Evolutionary conservation across 1,140 invertebrate genomes (phyloP), one percentile per base, ranked within the genome.

Genomic region (Polypedilum vanderplanki): DNA sequence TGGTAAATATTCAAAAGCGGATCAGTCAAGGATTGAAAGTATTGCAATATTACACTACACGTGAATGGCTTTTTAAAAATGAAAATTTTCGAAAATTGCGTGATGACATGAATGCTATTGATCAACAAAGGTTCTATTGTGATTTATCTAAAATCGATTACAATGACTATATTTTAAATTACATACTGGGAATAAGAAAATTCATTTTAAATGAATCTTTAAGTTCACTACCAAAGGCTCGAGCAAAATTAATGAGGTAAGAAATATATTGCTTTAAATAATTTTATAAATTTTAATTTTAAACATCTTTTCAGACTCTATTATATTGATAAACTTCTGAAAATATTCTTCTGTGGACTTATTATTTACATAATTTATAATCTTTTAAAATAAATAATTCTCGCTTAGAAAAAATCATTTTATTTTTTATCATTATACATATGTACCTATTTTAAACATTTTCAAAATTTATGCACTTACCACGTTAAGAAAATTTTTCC

Each of bases 31-130:
- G 90, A 0, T 77, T 91, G 0, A 83, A 87, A 75, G 83, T 91
- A 0, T 81, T 97, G 0, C 89, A 94, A 78, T 96, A 93, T 81
- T 97, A 96, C 80, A 96, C 93, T 5, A 93, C 89, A 1, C 89
- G 91, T 79, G 85, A 91, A 78, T 97, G 94, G 94, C 84, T 86
- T 67, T 97, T 96, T 81, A 84, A 82, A 65, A 93, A 92, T 76
- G 88, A 92, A 4, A 89, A 89, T 74, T 86, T 93, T 76, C 82
- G 83, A 76, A 80, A 88, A 77, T 79, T 97, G 15, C 84, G 86
- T 57, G 77, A 85, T 0, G 82, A 81, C 41, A 78, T 97, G 76
- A 83, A 87, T 80, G 79, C 84, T 73, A 80, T 83, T 17, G 90
- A 91, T 78, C 82, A 85, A 76, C 82, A 87, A 40, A 80, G 81